Percentiles rank a stretch among this genome's conserved stretches.
phyloP scores from a whole-genome alignment of 1,140 invertebrate genomes.

The Diuraphis noxia region DNA sequence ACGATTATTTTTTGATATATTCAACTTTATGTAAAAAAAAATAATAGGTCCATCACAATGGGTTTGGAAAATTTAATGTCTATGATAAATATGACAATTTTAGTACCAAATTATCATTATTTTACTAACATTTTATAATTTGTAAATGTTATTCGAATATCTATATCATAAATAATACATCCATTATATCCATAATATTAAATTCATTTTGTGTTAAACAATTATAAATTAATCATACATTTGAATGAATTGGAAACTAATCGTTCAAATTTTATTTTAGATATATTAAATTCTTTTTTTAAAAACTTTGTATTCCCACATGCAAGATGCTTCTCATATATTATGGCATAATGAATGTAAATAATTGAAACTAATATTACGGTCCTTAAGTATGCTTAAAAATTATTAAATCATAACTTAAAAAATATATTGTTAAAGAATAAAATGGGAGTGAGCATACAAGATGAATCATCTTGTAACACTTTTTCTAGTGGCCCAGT shows the following conservation, averaged over 20 bases:
- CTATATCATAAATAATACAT: too few relatives aligned
- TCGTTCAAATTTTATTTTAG: neutral
- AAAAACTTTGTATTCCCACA: neutral
- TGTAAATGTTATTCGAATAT: too few relatives aligned
- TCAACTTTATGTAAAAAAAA: neutral
- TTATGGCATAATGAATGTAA: neutral
- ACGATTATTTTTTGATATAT: neutral
- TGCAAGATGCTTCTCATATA: neutral
- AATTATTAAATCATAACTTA: neutral
- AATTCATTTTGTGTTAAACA: too few relatives aligned
- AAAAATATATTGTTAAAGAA: neutral
- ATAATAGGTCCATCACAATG: too few relatives aligned
- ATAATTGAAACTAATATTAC: neutral
- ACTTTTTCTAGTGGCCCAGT: neutral
- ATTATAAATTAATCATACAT: too few relatives aligned
- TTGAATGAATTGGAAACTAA: neutral
- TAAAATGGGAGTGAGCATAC: neutral
- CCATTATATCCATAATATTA: too few relatives aligned
- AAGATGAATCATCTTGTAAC: neutral
- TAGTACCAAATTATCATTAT: too few relatives aligned
- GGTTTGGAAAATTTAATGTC: too few relatives aligned
- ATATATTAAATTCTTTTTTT: too few relatives aligned
- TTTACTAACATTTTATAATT: too few relatives aligned
- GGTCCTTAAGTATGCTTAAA: neutral
- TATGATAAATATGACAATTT: too few relatives aligned